Percentiles rank a stretch among this genome's conserved stretches.
phyloP scores from a whole-genome alignment of 2,797 vertebrate genomes.

The Eospalax fontanierii region DNA sequence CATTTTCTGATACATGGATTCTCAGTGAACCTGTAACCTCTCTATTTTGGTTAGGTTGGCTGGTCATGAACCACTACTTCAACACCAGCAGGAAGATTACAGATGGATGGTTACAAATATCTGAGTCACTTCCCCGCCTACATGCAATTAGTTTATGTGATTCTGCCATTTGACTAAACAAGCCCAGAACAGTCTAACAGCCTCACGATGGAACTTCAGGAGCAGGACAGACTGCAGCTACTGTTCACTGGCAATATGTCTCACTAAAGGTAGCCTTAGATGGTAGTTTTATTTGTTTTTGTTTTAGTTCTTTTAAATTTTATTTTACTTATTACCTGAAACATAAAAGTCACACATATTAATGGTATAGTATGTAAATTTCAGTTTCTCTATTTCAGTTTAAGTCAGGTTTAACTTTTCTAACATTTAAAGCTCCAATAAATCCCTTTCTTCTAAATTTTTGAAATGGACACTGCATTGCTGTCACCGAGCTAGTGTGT shows the following conservation, averaged over 20 bases:
- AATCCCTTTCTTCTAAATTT: neutral
- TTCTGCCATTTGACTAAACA: neutral
- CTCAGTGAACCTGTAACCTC: neutral
- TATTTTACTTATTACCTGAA: neutral
- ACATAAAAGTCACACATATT: neutral
- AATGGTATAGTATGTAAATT: neutral
- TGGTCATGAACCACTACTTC: neutral
- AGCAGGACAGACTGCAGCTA: too few relatives aligned
- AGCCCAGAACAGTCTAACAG: neutral
- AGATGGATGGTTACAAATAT: too few relatives aligned
- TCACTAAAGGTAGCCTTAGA: neutral
- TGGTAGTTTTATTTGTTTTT: neutral
- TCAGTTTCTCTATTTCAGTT: neutral
- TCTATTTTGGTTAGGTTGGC: neutral
- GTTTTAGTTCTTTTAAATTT: too few relatives aligned
- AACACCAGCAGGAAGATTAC: neutral
- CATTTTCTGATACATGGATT: neutral
- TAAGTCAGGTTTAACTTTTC: neutral
- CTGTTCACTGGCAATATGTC: neutral
- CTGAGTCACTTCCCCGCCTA: too few relatives aligned
- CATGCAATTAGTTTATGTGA: neutral
- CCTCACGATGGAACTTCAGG: neutral
- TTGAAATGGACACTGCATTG: neutral
- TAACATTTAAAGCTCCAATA: neutral
- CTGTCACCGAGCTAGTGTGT: too few relatives aligned